Percentiles rank a stretch among this genome's conserved stretches.
These are phyloP conservation scores for Jordanella pulchra DNA, from an alignment of 2,797 vertebrate genomes.

Conservation along the genomic window DNA sequence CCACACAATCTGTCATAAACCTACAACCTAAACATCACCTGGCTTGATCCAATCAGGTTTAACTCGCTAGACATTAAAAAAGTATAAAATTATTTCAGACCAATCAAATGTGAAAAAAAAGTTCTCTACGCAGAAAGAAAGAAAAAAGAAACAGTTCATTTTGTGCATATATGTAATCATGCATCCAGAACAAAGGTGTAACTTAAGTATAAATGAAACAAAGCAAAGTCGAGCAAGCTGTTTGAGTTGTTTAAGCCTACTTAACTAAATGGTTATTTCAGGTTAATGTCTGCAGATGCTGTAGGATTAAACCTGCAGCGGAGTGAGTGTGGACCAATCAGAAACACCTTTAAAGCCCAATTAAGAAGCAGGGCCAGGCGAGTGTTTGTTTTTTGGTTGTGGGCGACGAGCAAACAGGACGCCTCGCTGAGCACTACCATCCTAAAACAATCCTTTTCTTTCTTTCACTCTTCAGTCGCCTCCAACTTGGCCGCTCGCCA, in stretches of 20 bases:
- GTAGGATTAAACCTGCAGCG: slow-evolving; percentile 9
- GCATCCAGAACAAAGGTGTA: background rate
- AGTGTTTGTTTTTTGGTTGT: slow-evolving; percentile 57
- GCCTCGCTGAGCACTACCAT: slow-evolving; percentile 37
- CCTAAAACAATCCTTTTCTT: slow-evolving; percentile 43
- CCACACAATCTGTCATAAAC: background rate
- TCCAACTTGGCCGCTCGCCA: slow-evolving; percentile 43
- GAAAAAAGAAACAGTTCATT: background rate
- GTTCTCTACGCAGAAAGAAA: background rate
- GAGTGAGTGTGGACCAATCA: slow-evolving; percentile 25
- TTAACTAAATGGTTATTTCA: slow-evolving; percentile 46
- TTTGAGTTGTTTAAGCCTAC: slow-evolving; percentile 6
- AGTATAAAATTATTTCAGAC: background rate
- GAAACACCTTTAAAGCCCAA: slow-evolving; percentile 41
- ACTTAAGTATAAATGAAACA: background rate
- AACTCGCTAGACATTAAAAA: background rate
- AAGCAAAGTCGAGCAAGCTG: too few species aligned
- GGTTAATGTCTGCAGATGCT: slow-evolving; percentile 13
- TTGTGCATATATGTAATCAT: background rate
- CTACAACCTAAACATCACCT: background rate
- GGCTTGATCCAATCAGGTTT: too few species aligned
- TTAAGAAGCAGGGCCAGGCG: slow-evolving; percentile 33
- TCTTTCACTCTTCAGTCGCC: slow-evolving; percentile 24
- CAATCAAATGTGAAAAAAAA: background rate
- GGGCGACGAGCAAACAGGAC: slow-evolving; percentile 29